A percentile compares a stretch with the other conserved stretches of the same genome.
Evolutionary conservation across 2,888 invertebrate species (phyloP).

Genomic region (Pollenia labialis): DNA sequence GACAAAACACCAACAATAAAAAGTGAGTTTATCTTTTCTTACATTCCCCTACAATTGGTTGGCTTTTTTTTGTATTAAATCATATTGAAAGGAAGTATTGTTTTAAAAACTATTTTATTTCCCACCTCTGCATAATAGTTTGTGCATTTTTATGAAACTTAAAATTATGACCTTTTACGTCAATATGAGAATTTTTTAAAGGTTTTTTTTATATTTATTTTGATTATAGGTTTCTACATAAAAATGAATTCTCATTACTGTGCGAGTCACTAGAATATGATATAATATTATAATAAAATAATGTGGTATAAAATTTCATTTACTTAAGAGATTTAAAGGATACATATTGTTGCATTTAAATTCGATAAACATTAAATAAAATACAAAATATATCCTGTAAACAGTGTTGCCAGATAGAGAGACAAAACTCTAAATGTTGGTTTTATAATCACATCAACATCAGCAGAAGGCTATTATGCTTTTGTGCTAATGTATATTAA

Average conservation of each 20-base stretch:
- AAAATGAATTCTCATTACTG: conserved; percentile 18
- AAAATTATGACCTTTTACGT: conserved; percentile 50
- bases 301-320: conserved; percentile 59
- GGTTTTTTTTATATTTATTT: neutral
- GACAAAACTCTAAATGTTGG: no score
- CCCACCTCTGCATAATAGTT: neutral
- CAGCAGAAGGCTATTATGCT: no score
- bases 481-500: no score
- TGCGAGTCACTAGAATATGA: neutral
- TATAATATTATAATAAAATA: conserved; percentile 22
- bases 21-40: no score
- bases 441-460: no score
- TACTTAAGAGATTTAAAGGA: conserved; percentile 33
- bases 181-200: conserved; percentile 46
- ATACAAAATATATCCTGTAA: no score
- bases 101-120: neutral
- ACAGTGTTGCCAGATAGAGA: no score
- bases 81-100: no score
- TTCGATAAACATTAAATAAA: conserved; percentile 25
- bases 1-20: no score
- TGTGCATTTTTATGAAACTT: neutral
- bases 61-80: no score
- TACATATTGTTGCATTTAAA: conserved; percentile 39
- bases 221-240: conserved; percentile 5
- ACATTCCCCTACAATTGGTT: no score